These are phyloP conservation scores for Brachypterus glaber DNA, from an alignment of 2,888 invertebrate species.

Conservation along the genomic window DNA sequence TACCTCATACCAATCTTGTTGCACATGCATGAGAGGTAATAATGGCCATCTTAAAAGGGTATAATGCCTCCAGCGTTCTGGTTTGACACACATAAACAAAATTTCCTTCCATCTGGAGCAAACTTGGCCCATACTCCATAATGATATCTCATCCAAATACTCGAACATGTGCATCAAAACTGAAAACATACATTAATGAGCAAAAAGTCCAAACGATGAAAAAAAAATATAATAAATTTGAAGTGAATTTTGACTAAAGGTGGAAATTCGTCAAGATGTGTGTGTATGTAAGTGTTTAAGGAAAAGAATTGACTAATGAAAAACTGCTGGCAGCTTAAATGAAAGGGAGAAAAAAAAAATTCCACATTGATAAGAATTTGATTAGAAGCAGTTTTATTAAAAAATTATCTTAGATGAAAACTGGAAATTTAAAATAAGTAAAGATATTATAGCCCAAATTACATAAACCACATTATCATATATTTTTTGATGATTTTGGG, in stretches of 20 bases:
- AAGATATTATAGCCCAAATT: too few species aligned
- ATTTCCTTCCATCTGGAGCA: conserved; percentile 78
- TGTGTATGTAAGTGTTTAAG: neutral
- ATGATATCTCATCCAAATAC: conserved; percentile 82
- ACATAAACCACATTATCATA: too few species aligned
- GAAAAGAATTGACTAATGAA: neutral
- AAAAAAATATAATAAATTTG: neutral
- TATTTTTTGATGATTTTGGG: too few species aligned
- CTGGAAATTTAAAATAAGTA: too few species aligned
- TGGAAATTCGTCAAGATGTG: neutral
- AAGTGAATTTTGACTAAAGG: neutral
- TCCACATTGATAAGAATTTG: too few species aligned
- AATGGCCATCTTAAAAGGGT: conserved; percentile 77
- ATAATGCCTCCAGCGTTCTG: conserved; percentile 72
- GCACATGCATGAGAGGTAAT: conserved; percentile 49
- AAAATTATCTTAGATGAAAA: too few species aligned
- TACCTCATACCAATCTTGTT: conserved; percentile 71
- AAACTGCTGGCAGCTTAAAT: too few species aligned
- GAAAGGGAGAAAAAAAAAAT: too few species aligned
- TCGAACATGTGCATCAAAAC: conserved; percentile 81
- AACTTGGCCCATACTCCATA: conserved; percentile 81
- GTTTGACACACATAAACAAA: conserved; percentile 61
- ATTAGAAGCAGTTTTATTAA: too few species aligned
- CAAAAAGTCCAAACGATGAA: conserved; percentile 1
- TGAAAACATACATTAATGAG: conserved; percentile 25